Evolutionary conservation across 2,113 vertebrate genomes (phyloP).

Genomic region (Thunnus maccoyii): DNA sequence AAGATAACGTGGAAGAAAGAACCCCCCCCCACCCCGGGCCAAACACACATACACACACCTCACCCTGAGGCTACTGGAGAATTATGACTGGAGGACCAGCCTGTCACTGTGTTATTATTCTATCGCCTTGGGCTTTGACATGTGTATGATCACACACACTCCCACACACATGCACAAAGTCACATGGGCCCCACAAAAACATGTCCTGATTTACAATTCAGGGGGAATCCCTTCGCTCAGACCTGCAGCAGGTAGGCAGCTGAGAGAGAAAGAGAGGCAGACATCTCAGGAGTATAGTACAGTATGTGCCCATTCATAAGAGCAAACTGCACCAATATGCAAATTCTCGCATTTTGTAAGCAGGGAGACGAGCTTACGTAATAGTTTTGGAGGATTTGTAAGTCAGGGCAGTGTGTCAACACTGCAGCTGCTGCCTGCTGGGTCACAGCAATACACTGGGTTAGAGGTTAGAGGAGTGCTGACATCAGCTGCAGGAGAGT

Average conservation of each 20-base stretch:
- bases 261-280: not conserved
- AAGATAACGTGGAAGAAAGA: not conserved
- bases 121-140: slow-evolving; percentile 32
- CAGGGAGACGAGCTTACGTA: not conserved
- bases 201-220: slow-evolving; percentile 34
- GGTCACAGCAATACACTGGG: not conserved
- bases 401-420: slow-evolving; percentile 49
- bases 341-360: slow-evolving; percentile 5
- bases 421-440: not conserved
- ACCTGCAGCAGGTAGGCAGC: slow-evolving; percentile 29
- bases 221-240: slow-evolving; percentile 40
- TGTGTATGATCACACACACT: slow-evolving; percentile 13
- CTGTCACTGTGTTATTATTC: slow-evolving; percentile 65
- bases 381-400: not conserved
- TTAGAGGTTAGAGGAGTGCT: slow-evolving; percentile 5
- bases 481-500: not conserved
- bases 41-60: slow-evolving; percentile 31
- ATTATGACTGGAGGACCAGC: slow-evolving; percentile 45
- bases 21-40: not conserved
- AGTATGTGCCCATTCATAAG: slow-evolving; percentile 1
- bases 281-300: not conserved
- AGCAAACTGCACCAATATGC: not conserved
- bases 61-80: slow-evolving; percentile 39
- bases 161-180: slow-evolving; percentile 23
- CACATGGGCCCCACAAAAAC: slow-evolving; percentile 18